These are phyloP conservation scores for Toxotes lorentzi DNA, from an alignment of 2,797 vertebrate genomes.

Conservation along the genomic window DNA sequence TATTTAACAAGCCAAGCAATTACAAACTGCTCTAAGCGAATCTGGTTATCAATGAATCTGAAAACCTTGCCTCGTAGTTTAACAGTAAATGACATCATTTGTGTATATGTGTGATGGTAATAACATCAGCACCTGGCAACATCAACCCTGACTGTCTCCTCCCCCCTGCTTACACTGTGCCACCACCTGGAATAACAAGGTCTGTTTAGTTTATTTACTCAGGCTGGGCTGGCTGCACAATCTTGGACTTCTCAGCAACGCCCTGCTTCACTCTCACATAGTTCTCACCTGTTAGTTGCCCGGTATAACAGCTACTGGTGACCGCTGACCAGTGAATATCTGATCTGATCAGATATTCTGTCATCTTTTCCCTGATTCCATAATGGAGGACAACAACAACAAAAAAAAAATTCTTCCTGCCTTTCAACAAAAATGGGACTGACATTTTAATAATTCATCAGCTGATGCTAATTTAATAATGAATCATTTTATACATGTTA, in stretches of 20 bases:
- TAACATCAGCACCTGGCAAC: slow-evolving; percentile 54
- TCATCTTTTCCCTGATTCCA: neutral
- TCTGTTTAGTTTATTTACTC: slow-evolving; percentile 57
- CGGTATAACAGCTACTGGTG: neutral
- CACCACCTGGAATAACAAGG: slow-evolving; percentile 75
- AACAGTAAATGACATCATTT: slow-evolving; percentile 39
- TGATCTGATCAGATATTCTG: no score
- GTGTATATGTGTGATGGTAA: slow-evolving; percentile 19
- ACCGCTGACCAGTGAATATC: neutral
- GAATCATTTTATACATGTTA: neutral
- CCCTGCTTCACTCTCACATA: slow-evolving; percentile 1
- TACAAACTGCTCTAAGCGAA: neutral
- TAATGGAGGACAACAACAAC: neutral
- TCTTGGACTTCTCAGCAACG: slow-evolving; percentile 33
- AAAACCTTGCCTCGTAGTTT: slow-evolving; percentile 7
- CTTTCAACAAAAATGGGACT: no score
- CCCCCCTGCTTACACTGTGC: slow-evolving; percentile 29
- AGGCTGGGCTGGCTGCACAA: slow-evolving; percentile 30
- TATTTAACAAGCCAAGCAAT: neutral
- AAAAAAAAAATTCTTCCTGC: neutral
- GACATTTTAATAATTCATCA: neutral
- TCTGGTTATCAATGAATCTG: neutral
- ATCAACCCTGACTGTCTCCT: slow-evolving; percentile 15
- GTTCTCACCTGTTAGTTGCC: slow-evolving; percentile 47
- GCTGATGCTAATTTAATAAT: neutral